Percentiles rank a stretch among this genome's conserved stretches.
Evolutionary conservation across 2,888 invertebrate species (phyloP).

Genomic region (Autographa pulchrina): DNA sequence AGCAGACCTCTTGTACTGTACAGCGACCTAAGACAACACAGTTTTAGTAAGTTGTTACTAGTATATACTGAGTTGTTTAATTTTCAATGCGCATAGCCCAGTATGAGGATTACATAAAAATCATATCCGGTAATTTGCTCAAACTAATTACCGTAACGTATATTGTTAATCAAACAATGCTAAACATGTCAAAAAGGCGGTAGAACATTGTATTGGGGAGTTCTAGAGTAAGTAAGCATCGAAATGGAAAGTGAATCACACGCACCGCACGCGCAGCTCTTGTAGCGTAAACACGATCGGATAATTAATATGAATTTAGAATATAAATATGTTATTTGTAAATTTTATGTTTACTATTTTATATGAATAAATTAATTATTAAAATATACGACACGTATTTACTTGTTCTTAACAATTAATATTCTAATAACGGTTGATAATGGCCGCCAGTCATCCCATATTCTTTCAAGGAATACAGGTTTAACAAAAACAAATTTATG

Average conservation of each 20-base stretch:
- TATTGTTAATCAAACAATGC: constrained; percentile 35
- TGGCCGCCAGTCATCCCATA: not conserved
- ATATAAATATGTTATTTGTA: constrained; percentile 5
- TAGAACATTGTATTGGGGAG: constrained; percentile 52
- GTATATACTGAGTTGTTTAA: not conserved
- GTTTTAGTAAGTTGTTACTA: not conserved
- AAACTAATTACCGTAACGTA: constrained; percentile 3
- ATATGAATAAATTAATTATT: no score
- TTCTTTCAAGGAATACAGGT: no score
- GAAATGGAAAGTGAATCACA: constrained; percentile 77
- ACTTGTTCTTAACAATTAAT: no score
- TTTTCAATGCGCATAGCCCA: not conserved
- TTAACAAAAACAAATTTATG: constrained; percentile 9
- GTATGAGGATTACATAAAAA: not conserved
- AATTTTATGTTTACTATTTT: no score
- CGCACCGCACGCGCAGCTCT: constrained; percentile 46
- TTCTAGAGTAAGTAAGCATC: constrained; percentile 59
- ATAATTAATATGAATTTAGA: constrained; percentile 35
- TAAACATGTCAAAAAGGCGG: constrained; percentile 51
- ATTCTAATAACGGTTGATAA: no score
- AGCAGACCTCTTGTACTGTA: not conserved
- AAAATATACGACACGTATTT: no score
- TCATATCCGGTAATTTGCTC: constrained; percentile 13
- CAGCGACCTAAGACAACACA: not conserved
- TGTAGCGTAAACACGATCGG: constrained; percentile 24